Evolutionary conservation across 2,113 vertebrate species (phyloP).

Genomic region (Malurus elegans): DNA sequence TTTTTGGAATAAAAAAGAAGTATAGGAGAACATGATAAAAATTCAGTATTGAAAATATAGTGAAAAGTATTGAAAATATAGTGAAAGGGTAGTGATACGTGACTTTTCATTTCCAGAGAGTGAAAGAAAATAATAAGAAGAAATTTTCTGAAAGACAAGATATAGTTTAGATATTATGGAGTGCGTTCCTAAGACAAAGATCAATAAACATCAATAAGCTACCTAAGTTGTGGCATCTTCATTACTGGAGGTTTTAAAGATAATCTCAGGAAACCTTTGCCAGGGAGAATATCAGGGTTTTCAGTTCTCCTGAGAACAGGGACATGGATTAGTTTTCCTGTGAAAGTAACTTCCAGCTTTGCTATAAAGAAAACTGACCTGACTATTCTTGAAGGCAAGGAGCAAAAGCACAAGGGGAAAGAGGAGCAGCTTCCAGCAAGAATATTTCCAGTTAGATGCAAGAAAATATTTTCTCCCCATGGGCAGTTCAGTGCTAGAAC

Average conservation of each 20-base stretch:
- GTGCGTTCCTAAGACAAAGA: not conserved
- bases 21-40: not conserved
- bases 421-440: rapidly evolving
- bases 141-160: not conserved
- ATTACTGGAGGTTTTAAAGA: not conserved
- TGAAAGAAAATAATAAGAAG: not conserved
- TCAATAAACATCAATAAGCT: not conserved
- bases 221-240: not conserved
- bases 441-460: not conserved
- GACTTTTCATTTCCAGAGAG: not conserved
- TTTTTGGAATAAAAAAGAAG: constrained; percentile 1
- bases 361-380: not conserved
- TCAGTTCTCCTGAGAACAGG: not conserved
- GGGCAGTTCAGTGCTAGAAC: rapidly evolving
- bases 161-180: not conserved
- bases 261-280: not conserved
- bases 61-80: not conserved
- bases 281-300: not conserved
- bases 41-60: not conserved
- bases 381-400: not conserved
- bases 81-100: not conserved
- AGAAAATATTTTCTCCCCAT: not conserved
- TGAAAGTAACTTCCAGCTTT: not conserved
- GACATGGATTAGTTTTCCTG: not conserved
- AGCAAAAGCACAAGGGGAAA: not conserved